Evolutionary conservation across 2,888 invertebrate genomes (phyloP).

Genomic region (Willowsia nigromaculata): DNA sequence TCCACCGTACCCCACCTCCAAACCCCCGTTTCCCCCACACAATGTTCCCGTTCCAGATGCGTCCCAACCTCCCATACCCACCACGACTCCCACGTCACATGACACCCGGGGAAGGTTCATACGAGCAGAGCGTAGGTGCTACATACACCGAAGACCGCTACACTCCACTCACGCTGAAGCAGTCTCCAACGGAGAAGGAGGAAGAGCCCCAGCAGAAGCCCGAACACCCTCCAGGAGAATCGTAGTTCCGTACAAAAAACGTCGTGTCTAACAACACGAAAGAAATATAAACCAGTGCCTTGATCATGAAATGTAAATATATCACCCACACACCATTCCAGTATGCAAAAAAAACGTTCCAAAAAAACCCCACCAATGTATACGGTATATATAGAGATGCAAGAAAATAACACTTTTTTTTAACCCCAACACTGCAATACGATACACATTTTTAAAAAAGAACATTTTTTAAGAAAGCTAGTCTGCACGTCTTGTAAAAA

Average conservation of each 20-base stretch:
- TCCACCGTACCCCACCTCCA: not conserved
- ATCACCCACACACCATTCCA: not conserved
- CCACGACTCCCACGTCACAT: not conserved
- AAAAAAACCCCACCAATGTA: not conserved
- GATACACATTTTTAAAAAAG: not conserved
- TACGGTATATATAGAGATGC: no score
- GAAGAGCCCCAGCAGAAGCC: not conserved
- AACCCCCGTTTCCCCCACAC: not conserved
- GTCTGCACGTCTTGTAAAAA: conserved; percentile 64
- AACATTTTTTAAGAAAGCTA: conserved; percentile 52
- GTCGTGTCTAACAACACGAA: no score
- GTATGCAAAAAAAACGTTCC: not conserved
- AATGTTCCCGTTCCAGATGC: conserved; percentile 11
- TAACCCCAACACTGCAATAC: not conserved
- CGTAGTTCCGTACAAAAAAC: not conserved
- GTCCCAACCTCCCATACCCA: not conserved
- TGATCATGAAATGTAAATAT: not conserved
- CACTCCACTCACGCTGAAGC: not conserved
- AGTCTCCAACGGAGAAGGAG: not conserved
- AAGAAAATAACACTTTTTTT: no score
- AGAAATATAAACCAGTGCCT: no score
- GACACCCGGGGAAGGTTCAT: not conserved
- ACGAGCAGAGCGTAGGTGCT: not conserved
- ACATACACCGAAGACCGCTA: not conserved
- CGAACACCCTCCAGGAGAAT: not conserved